A percentile compares a stretch with the other conserved stretches of the same genome.
Conservation (phyloP, 2,888 invertebrate species). For the Eupithecia abbreviata region DNA sequence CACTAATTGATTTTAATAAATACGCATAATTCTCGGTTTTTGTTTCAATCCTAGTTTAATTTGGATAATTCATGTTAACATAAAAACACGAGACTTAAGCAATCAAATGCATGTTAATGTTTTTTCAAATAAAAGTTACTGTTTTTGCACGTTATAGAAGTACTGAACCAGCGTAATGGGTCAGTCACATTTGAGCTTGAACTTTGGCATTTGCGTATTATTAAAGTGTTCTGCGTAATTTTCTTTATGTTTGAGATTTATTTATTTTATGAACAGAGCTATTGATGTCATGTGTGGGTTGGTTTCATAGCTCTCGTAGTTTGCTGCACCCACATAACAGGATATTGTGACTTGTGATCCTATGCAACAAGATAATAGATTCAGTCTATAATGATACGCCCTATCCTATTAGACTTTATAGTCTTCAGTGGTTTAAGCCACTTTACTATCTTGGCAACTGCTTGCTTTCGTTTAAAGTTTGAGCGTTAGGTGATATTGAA, state of each 20-base stretch:
- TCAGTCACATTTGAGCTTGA: slow-evolving; percentile 26
- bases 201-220: slow-evolving; percentile 28
- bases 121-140: slow-evolving; percentile 16
- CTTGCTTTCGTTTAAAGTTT: too few relatives aligned
- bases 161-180: slow-evolving; percentile 18
- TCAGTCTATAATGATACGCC: slow-evolving; percentile 6
- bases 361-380: slow-evolving; percentile 23
- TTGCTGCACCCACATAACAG: slow-evolving; percentile 38
- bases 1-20: too few relatives aligned
- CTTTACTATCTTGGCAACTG: not conserved
- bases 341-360: slow-evolving; percentile 34
- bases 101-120: slow-evolving; percentile 18
- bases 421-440: not conserved
- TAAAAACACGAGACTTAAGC: not conserved
- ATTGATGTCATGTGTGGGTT: slow-evolving; percentile 29
- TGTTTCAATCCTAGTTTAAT: not conserved
- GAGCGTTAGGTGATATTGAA: too few relatives aligned
- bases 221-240: slow-evolving; percentile 17
- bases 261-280: slow-evolving; percentile 4
- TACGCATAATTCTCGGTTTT: not conserved
- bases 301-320: slow-evolving; percentile 24
- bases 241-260: slow-evolving; percentile 19
- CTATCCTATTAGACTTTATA: not conserved
- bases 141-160: slow-evolving; percentile 24
- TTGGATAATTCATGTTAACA: not conserved